Conservation (phyloP, 1,140 invertebrate genomes). For the Magallana ariakensis region DNA sequence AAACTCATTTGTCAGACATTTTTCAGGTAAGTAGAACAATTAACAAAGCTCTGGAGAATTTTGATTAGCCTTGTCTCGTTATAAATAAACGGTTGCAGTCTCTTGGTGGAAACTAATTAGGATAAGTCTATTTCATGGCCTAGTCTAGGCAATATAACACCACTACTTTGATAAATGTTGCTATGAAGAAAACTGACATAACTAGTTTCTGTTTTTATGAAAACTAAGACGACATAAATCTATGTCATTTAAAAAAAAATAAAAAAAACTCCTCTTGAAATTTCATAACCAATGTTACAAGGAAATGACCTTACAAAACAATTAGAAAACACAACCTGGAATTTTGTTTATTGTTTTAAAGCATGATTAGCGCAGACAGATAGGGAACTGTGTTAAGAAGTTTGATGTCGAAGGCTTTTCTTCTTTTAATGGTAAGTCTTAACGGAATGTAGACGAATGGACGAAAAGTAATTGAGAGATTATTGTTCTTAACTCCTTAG, state of each 20-base stretch:
- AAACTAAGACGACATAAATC: conserved; percentile 5
- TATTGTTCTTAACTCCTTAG: too few relatives aligned
- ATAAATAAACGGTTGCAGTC: not conserved
- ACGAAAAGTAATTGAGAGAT: too few relatives aligned
- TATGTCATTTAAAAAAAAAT: not conserved
- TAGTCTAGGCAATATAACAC: not conserved
- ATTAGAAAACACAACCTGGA: not conserved
- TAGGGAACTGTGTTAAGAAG: not conserved
- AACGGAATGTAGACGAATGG: too few relatives aligned
- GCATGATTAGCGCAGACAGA: not conserved
- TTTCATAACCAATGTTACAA: not conserved
- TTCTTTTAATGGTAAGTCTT: not conserved
- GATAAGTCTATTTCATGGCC: not conserved
- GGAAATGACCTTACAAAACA: conserved; percentile 30
- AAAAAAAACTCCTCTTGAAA: not conserved
- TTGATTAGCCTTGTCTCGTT: not conserved
- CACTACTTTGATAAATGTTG: not conserved
- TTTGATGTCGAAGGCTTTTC: too few relatives aligned
- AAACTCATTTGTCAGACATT: too few relatives aligned
- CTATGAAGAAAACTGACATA: conserved; percentile 11
- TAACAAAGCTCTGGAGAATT: too few relatives aligned
- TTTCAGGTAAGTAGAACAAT: too few relatives aligned
- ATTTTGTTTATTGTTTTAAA: not conserved
- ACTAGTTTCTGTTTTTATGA: conserved; percentile 19
- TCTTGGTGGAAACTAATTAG: conserved; percentile 25